These are phyloP conservation scores for Agrilus mali DNA, from an alignment of 2,888 invertebrate genomes.

Conservation along the genomic window DNA sequence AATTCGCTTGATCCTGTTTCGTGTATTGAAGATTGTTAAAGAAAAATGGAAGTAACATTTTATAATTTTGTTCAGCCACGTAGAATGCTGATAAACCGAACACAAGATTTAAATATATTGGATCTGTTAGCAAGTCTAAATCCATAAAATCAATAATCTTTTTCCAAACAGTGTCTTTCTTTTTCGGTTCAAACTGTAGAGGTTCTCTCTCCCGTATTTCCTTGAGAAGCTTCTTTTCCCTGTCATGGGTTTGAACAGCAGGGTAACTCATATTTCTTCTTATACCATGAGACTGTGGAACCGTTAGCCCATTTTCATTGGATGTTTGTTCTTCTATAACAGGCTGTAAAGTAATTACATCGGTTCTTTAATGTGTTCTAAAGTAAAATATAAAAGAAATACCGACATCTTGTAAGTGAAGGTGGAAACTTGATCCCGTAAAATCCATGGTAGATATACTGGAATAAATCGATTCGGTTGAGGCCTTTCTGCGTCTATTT, in stretches of 20 bases:
- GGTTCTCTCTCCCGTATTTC: conserved; percentile 20
- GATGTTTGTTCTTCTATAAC: conserved; percentile 4
- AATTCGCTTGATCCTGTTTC: conserved; percentile 57
- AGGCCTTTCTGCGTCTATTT: conserved; percentile 22
- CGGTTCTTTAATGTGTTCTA: conserved; percentile 1
- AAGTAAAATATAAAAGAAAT: conserved; percentile 6
- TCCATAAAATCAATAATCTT: conserved; percentile 52
- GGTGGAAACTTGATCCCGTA: conserved; percentile 58
- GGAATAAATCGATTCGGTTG: conserved; percentile 55
- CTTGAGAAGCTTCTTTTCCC: conserved; percentile 19
- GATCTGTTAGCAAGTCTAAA: conserved; percentile 57
- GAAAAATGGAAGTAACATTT: conserved; percentile 60
- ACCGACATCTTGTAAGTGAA: conserved; percentile 39
- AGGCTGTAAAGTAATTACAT: conserved; percentile 8
- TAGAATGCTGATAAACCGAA: conserved; percentile 61
- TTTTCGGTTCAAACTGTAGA: conserved; percentile 18
- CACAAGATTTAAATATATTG: conserved; percentile 58
- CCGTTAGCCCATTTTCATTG: neutral
- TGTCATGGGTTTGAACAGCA: conserved; percentile 25
- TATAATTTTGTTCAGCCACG: conserved; percentile 63
- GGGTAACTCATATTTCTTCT: conserved; percentile 33
- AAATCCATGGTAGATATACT: conserved; percentile 63
- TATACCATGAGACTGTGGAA: conserved; percentile 15
- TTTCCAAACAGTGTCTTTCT: conserved; percentile 26
- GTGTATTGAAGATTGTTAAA: conserved; percentile 49